These are phyloP conservation scores for Meloe dianella DNA, from an alignment of 2,888 invertebrate genomes.

Conservation along the genomic window DNA sequence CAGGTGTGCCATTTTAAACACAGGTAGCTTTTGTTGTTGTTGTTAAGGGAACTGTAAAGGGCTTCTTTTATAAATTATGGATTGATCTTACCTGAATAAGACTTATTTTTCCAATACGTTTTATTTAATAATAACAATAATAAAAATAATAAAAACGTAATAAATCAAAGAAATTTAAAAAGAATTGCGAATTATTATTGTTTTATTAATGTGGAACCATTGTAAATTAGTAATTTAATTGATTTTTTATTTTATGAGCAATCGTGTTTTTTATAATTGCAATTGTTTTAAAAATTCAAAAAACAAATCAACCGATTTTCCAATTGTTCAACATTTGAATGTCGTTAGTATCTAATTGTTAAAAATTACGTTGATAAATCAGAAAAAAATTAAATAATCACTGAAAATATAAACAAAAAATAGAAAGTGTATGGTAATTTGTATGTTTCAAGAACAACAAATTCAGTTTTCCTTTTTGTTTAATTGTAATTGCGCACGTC, in stretches of 20 bases:
- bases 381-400: no score
- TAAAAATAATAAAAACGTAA: background rate
- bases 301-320: background rate
- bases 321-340: background rate
- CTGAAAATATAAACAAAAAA: no score
- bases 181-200: background rate
- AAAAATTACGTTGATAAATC: background rate
- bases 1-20: background rate
- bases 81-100: background rate
- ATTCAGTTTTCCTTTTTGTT: background rate
- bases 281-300: background rate
- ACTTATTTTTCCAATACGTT: no score
- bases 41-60: background rate
- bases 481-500: background rate
- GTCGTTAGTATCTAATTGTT: background rate
- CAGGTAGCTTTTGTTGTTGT: constrained; percentile 1
- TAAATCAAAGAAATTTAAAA: background rate
- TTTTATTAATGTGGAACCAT: background rate
- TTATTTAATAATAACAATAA: no score
- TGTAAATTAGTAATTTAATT: background rate
- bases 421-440: no score
- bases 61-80: background rate
- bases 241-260: constrained; percentile 1
- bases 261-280: background rate
- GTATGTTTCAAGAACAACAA: no score